Evolutionary conservation across 2,888 invertebrate genomes (phyloP).

Genomic region (Drosophila nr. perissopoda): DNA sequence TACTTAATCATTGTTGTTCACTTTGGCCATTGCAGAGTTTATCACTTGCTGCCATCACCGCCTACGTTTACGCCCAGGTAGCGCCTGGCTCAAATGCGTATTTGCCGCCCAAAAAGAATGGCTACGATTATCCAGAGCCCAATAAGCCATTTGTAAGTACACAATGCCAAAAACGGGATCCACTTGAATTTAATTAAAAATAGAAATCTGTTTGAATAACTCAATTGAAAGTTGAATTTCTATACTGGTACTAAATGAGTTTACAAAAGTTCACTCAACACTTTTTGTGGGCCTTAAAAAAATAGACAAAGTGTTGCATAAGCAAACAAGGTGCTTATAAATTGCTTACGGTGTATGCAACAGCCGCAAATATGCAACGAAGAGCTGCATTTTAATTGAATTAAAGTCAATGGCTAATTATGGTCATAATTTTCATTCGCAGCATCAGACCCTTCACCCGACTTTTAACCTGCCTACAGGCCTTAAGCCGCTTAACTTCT

Average conservation of each 20-base stretch:
- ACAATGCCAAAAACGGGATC: background rate
- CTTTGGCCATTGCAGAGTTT: slow-evolving; percentile 77
- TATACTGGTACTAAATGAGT: background rate
- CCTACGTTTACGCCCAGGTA: slow-evolving; percentile 82
- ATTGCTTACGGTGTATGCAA: slow-evolving; percentile 12
- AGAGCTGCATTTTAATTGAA: slow-evolving; percentile 51
- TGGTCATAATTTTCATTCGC: slow-evolving; percentile 54
- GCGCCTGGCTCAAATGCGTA: slow-evolving; percentile 90
- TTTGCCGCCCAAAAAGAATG: slow-evolving; percentile 89
- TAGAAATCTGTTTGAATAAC: background rate
- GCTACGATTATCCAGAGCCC: slow-evolving; percentile 91
- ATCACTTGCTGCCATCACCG: slow-evolving; percentile 77
- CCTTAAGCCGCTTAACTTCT: slow-evolving; percentile 25
- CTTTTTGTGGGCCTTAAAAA: background rate
- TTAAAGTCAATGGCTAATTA: slow-evolving; percentile 66
- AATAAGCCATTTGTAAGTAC: slow-evolving; percentile 82
- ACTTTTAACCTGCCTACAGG: slow-evolving; percentile 28
- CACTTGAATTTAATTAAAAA: background rate
- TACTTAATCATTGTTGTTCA: slow-evolving; percentile 24
- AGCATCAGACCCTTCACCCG: slow-evolving; percentile 43
- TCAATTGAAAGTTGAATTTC: background rate
- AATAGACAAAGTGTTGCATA: background rate
- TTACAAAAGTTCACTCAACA: background rate
- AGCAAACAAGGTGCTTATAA: background rate
- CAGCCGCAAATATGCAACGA: slow-evolving; percentile 8